Base-by-base conservation (phyloP, 2,888 invertebrate species). In the Magallana nippona region DNA sequence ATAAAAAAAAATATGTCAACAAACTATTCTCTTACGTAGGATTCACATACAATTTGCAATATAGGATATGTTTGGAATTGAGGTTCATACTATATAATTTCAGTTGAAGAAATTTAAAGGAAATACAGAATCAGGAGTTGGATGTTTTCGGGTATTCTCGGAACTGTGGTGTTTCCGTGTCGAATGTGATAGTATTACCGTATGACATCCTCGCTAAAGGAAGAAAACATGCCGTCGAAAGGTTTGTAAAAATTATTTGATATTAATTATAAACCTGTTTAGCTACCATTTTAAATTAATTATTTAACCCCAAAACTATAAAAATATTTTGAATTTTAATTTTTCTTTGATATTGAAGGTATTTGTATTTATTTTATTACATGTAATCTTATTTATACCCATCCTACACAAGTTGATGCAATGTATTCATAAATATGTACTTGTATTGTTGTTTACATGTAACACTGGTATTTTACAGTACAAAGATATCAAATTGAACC, bases 211-310 rank as follows among this genome's bases (percentile, higher is more conserved):
- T 55, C 83, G 44, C 32, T 83, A 27, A 83, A 85, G 27, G 85
- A 85, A n/a, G 83, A 85, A 58, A 79, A 32, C 8, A 85, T 85
- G 85, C 85, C 85, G 79, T 83, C 85, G n/a, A 85, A 85, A 85
- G 85, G 85, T 85, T 60, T 58, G 82, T 83, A 8, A 10, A 10
- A 56, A 27, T 32, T 17, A 56, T 10, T n/a, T 71, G 27, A 32
- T 19, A 11, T 82, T 55, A 22, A 13, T 79, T n/a, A 2, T 55
- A 32, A 22, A 17, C 2, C n/a, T 44, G 10, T 79, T 55, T 55
- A 13, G 19, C 10, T 79, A 17, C 32, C 78, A 77, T 17, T n/a
- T 8, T 44, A 44, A 3, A 44, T 44, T 8, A 44, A 44, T 44
- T 44, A 44, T 44, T 32, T 32, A 32, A 44, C 8, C 3, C 32